phyloP scores from a whole-genome alignment of 2,113 vertebrate genomes.

The Cyprinodon variegatus region DNA sequence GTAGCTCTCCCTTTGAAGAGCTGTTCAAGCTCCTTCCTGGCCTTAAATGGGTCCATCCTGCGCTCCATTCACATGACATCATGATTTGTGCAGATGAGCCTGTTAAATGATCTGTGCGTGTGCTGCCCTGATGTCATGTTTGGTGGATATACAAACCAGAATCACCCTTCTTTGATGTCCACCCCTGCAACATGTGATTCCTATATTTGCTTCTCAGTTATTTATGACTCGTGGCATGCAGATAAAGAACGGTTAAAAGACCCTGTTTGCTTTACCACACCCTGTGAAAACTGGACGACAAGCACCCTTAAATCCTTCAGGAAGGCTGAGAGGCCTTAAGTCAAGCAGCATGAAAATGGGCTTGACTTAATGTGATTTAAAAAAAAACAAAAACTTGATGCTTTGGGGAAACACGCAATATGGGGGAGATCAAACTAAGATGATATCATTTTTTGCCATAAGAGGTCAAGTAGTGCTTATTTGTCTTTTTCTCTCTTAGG shows the following conservation, averaged over 20 bases:
- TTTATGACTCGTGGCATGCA: conserved; percentile 74
- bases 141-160: conserved; percentile 65
- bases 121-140: conserved; percentile 60
- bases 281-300: conserved; percentile 65
- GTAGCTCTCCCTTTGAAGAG: conserved; percentile 38
- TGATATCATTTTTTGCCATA: conserved; percentile 56
- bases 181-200: conserved; percentile 71
- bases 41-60: conserved; percentile 64
- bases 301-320: conserved; percentile 68
- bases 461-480: conserved; percentile 39
- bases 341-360: conserved; percentile 76
- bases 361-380: conserved; percentile 68
- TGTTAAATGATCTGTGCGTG: conserved; percentile 68
- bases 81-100: conserved; percentile 71
- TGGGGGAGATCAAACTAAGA: conserved; percentile 49
- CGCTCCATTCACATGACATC: conserved; percentile 66
- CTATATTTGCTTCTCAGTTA: conserved; percentile 69
- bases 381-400: conserved; percentile 57
- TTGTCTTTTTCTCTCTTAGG: conserved; percentile 73
- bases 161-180: conserved; percentile 67
- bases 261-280: conserved; percentile 54
- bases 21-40: conserved; percentile 34
- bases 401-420: conserved; percentile 69
- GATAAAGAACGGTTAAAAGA: conserved; percentile 66
- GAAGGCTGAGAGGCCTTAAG: conserved; percentile 70